These are phyloP conservation scores for Rhodeus uyekii DNA, from an alignment of 2,797 vertebrate genomes.

Conservation along the genomic window DNA sequence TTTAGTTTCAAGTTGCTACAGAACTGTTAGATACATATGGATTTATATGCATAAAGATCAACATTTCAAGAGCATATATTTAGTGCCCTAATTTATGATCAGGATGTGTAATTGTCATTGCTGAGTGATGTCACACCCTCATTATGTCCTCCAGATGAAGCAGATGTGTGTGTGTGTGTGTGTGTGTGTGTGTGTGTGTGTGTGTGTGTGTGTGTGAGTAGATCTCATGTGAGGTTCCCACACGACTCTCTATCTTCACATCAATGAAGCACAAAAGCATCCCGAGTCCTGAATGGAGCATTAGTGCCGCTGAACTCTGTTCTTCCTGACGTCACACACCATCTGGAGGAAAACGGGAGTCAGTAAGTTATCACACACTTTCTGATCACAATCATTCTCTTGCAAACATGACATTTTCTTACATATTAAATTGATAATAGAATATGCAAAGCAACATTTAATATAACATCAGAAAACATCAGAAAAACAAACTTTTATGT, in stretches of 20 bases:
- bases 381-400: neutral
- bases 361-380: neutral
- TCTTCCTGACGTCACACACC: constrained; percentile 54
- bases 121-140: no score
- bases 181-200: constrained; percentile 35
- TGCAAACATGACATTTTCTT: neutral
- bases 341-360: constrained; percentile 63
- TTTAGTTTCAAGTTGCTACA: no score
- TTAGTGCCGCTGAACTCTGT: constrained; percentile 53
- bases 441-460: neutral
- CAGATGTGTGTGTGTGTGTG: constrained; percentile 45
- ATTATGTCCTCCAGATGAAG: no score
- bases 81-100: no score
- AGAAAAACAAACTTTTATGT: no score
- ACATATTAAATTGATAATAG: neutral
- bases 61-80: no score
- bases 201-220: constrained; percentile 53
- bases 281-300: constrained; percentile 53
- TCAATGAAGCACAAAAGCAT: constrained; percentile 60
- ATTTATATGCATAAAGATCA: no score
- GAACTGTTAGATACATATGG: no score
- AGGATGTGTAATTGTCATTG: no score
- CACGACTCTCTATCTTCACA: constrained; percentile 58
- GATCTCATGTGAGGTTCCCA: constrained; percentile 62
- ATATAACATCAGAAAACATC: no score